Evolutionary conservation across 2,888 invertebrate genomes (phyloP), one percentile per base, ranked within the genome.

Genomic region (Choreutis nemorana): DNA sequence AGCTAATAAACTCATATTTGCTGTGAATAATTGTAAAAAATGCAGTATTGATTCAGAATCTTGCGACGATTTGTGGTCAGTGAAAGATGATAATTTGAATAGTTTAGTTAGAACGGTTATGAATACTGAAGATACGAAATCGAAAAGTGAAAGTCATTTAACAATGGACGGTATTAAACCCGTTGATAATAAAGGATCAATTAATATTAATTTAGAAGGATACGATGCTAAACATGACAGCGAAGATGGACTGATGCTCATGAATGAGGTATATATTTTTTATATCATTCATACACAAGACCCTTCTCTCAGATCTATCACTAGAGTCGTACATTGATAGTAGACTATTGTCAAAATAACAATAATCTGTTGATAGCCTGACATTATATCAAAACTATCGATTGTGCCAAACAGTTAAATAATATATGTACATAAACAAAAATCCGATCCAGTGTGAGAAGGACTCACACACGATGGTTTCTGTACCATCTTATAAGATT

Each of bases 181-280:
- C n/a, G 39, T 43, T 2, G 16, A 16, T 5, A 40, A 32, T 2
- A 41, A 21, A 1, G 44, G 44, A 18, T 37, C 56, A 0, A 41
- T 58, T 0, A 49, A 56, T 0, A 48, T 67, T 0, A 56, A 55
- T 40, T 55, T 68, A 20, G 55, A 49, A 11, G 50, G 45, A 14
- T 34, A 35, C 4, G 20, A 41, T 1, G 26, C 47, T 5, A 45
- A 49, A 3, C 57, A 63, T 1, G 60, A 63, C 0, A 25, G 46
- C 0, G 51, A 58, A 26, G 60, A 65, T 18, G 50, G 37, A 1
- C 42, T 59, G 2, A 33, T 50, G 2, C 44, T 52, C 2, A 12
- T 54, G 6, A 31, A 43, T 13, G 70, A 72, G 71, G 71, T 71
- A 68, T 25, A 28, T 31, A 18, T 22, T 10, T 11, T 16, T 30